These are phyloP conservation scores for Drepana arcuata DNA, from an alignment of 1,140 invertebrate genomes.

Conservation along the genomic window DNA sequence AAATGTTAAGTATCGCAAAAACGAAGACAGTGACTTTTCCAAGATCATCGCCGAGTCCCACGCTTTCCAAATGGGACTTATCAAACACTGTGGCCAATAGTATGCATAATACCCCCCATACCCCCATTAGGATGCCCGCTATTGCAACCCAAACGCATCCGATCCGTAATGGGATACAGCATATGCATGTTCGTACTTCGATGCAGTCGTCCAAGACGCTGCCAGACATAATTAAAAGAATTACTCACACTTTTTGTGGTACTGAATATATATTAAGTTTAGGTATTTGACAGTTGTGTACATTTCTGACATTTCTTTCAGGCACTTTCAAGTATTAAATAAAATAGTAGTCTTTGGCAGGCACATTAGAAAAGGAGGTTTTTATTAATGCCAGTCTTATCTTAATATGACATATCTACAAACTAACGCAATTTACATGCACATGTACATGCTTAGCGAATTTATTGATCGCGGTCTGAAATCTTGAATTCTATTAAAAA, in stretches of 20 bases:
- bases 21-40: neutral
- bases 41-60: neutral
- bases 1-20: neutral
- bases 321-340: no score
- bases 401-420: no score
- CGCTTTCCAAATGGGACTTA: neutral
- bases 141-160: neutral
- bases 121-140: neutral
- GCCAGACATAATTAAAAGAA: neutral
- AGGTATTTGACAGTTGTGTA: no score
- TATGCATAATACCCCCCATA: neutral
- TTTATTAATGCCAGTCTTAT: no score
- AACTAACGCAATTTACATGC: no score
- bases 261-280: no score
- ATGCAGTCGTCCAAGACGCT: neutral
- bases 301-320: no score
- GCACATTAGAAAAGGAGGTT: neutral
- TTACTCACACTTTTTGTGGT: no score
- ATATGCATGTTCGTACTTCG: neutral
- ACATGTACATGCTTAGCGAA: no score
- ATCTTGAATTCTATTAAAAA: no score
- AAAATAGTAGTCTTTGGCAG: no score
- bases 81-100: neutral
- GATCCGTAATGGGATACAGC: slow-evolving; percentile 1
- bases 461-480: no score